Evolutionary conservation across 2,888 invertebrate species (phyloP), one percentile per base, ranked within the genome.

Genomic region (Sarcophaga variegata): DNA sequence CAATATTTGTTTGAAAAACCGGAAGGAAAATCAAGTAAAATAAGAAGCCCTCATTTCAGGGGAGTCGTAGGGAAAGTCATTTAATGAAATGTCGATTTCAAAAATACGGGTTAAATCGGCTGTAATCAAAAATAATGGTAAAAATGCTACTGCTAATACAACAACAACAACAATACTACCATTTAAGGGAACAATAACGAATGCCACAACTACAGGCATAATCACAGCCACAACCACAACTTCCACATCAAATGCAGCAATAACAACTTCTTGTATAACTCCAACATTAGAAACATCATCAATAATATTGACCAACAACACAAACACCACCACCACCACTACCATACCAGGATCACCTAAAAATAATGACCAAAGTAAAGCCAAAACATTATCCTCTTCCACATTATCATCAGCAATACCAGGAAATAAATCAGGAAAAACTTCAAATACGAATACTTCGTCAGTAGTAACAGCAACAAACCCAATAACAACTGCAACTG

Each of bases 71-170:
- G 62, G 0, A 17, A 59, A 81, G 59, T 22, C 4, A 89, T 84
- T 79, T 83, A 88, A 88, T 90, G 88, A 86, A 89, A 93, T 93
- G 91, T 93, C 93, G 89, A 92, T 92, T 89, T 91, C 92, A 87
- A 93, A 93, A 89, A 90, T 91, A 85, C 91, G 91, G 71, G 91
- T 91, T 86, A 91, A 91, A 88, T 92, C 93, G 85, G 90, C 91
- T 60, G 81, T 91, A 77, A 88, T 88, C 85, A 89, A 88, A 66
- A 89, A 90, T 81, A 91, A 91, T 70, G 83, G 83, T 49, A 70
- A 70, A 20, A 82, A 71, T 60, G 59, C 64, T 17, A 74, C 37
- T 37, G 37, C 10, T 37, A 8, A 37, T 37, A 54, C 67, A 77
- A 70, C 27, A 80, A 60, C 27, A 37, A 79, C 76, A 11, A 82